These are phyloP conservation scores for Tethea ocularis DNA, from an alignment of 2,888 invertebrate species.

Conservation along the genomic window DNA sequence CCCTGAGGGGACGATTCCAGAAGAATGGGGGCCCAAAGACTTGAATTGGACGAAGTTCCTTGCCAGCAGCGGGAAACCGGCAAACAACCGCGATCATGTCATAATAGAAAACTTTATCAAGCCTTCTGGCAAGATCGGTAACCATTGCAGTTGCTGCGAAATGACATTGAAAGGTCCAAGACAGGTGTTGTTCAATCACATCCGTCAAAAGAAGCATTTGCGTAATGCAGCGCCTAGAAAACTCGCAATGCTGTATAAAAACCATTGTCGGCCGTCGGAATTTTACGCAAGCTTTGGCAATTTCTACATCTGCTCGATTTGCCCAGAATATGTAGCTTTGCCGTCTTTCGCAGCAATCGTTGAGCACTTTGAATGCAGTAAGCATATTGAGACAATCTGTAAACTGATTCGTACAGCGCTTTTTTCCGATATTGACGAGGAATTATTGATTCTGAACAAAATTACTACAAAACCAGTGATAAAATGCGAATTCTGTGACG, in stretches of 20 bases:
- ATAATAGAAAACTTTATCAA: slow-evolving; percentile 77
- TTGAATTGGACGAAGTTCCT: slow-evolving; percentile 76
- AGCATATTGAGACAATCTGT: slow-evolving; percentile 64
- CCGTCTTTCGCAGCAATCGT: slow-evolving; percentile 74
- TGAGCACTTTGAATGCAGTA: slow-evolving; percentile 68
- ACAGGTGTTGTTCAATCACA: slow-evolving; percentile 76
- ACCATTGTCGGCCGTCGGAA: slow-evolving; percentile 71
- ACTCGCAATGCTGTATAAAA: slow-evolving; percentile 65
- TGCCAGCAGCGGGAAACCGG: slow-evolving; percentile 72
- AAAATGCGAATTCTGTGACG: slow-evolving; percentile 60
- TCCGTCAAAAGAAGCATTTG: slow-evolving; percentile 77
- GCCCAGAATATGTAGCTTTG: slow-evolving; percentile 63
- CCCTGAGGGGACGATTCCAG: slow-evolving; percentile 65
- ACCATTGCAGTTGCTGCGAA: slow-evolving; percentile 74
- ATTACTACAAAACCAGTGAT: slow-evolving; percentile 41
- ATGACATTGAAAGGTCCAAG: slow-evolving; percentile 76
- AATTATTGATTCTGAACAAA: slow-evolving; percentile 52
- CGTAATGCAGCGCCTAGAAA: slow-evolving; percentile 75
- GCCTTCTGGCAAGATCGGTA: slow-evolving; percentile 72
- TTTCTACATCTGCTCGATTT: slow-evolving; percentile 69
- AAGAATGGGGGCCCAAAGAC: slow-evolving; percentile 77
- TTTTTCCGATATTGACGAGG: slow-evolving; percentile 51
- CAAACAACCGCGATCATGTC: slow-evolving; percentile 69
- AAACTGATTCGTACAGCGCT: slow-evolving; percentile 63
- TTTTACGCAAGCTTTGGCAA: slow-evolving; percentile 78